Base-by-base conservation (phyloP, 2,888 invertebrate genomes). In the Coelinius sp. region DNA sequence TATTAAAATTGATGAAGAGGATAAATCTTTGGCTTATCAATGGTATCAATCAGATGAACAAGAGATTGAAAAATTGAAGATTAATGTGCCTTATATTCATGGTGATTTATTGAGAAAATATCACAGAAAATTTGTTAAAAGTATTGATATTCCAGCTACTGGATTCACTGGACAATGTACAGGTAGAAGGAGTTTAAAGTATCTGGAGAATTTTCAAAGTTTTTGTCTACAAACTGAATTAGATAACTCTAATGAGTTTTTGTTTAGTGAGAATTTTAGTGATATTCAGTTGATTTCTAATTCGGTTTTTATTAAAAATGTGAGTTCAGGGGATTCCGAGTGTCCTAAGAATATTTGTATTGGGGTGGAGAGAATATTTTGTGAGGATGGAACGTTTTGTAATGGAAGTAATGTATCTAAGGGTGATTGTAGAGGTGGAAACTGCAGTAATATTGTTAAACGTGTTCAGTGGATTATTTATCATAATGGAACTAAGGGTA, bases 401-500 rank as follows among this genome's bases (percentile, higher is more conserved):
- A 81, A 80, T 27, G 73, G 71, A 2, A 80, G 75, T 22, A 76
- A 2, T 41, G 1, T n/a, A 1, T n/a, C n/a, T 2, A 63, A 75
- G 46, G 80, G 80, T 59, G 78, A 74, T 22, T 88, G 86, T 65
- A 10, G 49, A 0, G 81, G 84, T 59, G 77, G 77, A 44, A 72
- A 70, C 20, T 90, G 90, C 75, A 68, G 68, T 5, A 88, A 89
- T 75, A 81, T 88, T 17, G 84, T 89, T 1, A 84, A 81, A 65
- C 78, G 78, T 35, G 79, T 90, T 2, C 83, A 83, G 64, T 88
- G 89, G 69, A 76, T 83, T 2, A 81, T 90, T 63, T 72, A 78
- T 67, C 89, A 90, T 74, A 89, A 90, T 77, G 91, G 91, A 3
- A 88, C 89, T 0, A 78, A 81, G 44, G 91, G 91, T 3, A 89